phyloP scores from a whole-genome alignment of 2,113 vertebrate species.

The Hystrix brachyura region DNA sequence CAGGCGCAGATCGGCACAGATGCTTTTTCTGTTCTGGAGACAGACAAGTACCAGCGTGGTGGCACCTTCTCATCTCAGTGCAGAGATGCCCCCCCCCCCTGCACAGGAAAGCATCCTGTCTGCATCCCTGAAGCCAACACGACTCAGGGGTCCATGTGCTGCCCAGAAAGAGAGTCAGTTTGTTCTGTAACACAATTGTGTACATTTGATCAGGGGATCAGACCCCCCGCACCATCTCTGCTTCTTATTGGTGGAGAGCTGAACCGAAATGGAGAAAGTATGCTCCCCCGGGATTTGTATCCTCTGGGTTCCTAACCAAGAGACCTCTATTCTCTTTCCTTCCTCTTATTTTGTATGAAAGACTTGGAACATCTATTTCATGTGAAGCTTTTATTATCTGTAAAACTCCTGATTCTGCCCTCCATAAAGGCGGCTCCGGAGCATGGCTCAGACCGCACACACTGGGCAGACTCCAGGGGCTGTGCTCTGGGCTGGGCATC shows the following conservation, averaged over 20 bases:
- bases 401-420: background rate
- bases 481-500: accelerated
- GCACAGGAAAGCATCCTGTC: background rate
- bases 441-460: accelerated
- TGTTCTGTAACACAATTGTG: background rate
- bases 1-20: background rate
- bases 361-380: background rate
- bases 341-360: background rate
- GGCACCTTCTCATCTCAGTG: accelerated
- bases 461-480: background rate
- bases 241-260: background rate
- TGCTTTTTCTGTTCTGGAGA: background rate
- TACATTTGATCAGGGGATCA: background rate
- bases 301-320: background rate
- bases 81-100: background rate
- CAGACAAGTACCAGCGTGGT: background rate
- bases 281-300: accelerated
- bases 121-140: background rate
- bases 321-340: background rate
- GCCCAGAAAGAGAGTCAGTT: background rate
- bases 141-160: background rate
- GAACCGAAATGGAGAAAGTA: background rate
- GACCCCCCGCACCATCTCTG: background rate
- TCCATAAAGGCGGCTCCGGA: background rate
- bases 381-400: background rate